Conservation (phyloP, 2,797 vertebrate genomes). For the Masticophis lateralis region DNA sequence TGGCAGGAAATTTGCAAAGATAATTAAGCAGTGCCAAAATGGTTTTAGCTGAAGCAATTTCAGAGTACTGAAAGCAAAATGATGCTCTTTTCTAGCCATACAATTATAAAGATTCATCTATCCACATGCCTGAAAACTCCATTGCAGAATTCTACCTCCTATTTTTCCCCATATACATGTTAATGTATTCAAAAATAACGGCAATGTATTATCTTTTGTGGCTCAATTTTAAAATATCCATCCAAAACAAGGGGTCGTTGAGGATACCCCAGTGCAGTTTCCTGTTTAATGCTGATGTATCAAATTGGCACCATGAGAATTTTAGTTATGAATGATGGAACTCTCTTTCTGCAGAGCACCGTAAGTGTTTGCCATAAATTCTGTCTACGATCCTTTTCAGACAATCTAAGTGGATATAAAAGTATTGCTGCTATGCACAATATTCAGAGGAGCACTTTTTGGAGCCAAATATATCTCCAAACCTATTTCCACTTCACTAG, state of each 20-base stretch:
- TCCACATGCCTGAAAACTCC: conserved; percentile 16
- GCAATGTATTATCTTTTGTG: background rate
- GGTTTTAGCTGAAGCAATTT: conserved; percentile 3
- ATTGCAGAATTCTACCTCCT: background rate
- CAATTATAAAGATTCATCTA: conserved; percentile 17
- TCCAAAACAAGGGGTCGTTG: background rate
- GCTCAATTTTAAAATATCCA: background rate
- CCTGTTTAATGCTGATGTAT: background rate
- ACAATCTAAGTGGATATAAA: background rate
- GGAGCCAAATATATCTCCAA: background rate
- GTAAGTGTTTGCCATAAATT: background rate
- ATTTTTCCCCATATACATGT: background rate
- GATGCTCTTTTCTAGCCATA: conserved; percentile 18
- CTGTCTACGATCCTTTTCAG: background rate
- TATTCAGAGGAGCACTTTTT: background rate
- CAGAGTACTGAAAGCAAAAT: conserved; percentile 41
- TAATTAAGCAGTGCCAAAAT: conserved; percentile 42
- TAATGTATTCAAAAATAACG: background rate
- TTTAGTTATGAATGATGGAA: background rate
- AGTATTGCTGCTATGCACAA: background rate
- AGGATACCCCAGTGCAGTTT: background rate
- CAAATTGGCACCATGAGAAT: background rate
- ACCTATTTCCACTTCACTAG: background rate
- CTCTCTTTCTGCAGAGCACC: background rate
- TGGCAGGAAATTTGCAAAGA: conserved; percentile 54